Evolutionary conservation across 1,140 invertebrate species (phyloP).

Genomic region (Micrasema minimum): DNA sequence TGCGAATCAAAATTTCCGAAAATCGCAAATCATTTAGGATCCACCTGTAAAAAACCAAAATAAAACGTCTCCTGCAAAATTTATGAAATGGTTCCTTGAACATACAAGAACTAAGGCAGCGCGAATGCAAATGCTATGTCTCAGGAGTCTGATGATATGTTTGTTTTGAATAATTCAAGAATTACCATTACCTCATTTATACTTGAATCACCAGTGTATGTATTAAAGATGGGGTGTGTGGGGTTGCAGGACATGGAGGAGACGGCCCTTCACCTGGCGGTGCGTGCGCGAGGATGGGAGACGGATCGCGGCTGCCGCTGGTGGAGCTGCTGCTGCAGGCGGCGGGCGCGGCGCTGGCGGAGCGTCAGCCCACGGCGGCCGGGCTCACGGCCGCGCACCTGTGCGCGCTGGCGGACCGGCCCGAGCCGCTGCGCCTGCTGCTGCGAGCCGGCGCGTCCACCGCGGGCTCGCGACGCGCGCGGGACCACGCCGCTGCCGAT

Average conservation of each 20-base stretch:
- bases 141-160: too few species aligned
- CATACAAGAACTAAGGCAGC: too few species aligned
- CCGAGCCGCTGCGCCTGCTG: slow-evolving; percentile 94
- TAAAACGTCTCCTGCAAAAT: too few species aligned
- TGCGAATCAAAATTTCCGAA: too few species aligned
- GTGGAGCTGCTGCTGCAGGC: slow-evolving; percentile 98
- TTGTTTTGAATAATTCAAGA: too few species aligned
- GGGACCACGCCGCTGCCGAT: slow-evolving; percentile 90
- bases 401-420: slow-evolving; percentile 87
- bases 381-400: slow-evolving; percentile 91
- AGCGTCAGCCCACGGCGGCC: slow-evolving; percentile 71
- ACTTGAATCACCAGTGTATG: too few species aligned
- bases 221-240: too few species aligned
- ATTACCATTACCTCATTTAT: too few species aligned
- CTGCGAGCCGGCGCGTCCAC: slow-evolving; percentile 89
- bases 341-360: slow-evolving; percentile 64
- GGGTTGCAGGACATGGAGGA: slow-evolving; percentile 80
- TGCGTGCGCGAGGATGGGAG: slow-evolving; percentile 82
- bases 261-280: slow-evolving; percentile 93
- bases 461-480: slow-evolving; percentile 80
- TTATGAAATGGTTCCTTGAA: too few species aligned
- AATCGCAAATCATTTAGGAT: too few species aligned
- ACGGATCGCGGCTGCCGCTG: slow-evolving; percentile 83
- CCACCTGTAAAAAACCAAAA: too few species aligned
- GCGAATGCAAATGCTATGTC: too few species aligned